phyloP scores from a whole-genome alignment of 2,113 vertebrate genomes.

The Atrichornis clamosus region DNA sequence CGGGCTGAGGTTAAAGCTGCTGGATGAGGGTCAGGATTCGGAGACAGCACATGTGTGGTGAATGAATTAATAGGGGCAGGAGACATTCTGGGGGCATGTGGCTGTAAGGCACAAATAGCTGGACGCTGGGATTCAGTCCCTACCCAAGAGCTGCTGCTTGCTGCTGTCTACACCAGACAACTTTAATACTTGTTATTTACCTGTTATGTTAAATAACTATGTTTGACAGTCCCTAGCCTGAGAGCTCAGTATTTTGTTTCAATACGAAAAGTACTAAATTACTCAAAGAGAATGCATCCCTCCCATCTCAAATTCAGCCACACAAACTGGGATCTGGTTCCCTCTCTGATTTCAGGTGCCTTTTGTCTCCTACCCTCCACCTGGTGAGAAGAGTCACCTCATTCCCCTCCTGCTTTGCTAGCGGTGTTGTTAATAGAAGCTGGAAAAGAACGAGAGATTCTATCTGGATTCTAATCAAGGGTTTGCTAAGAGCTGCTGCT shows the following conservation, averaged over 20 bases:
- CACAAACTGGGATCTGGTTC: background rate
- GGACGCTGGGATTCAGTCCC: background rate
- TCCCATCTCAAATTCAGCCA: background rate
- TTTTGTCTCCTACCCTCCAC: background rate
- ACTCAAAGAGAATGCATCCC: background rate
- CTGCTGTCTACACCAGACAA: background rate
- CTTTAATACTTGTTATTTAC: background rate
- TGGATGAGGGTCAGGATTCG: background rate
- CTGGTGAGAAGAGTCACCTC: background rate
- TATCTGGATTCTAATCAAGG: background rate
- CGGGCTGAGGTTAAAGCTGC: background rate
- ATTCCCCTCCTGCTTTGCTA: background rate
- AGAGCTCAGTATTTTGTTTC: background rate
- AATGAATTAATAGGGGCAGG: background rate
- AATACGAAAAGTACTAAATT: background rate
- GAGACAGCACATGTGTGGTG: background rate
- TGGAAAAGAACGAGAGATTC: background rate
- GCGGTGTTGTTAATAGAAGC: background rate
- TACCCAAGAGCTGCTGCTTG: background rate
- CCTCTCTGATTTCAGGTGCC: background rate
- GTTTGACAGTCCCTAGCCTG: background rate
- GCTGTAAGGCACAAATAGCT: background rate
- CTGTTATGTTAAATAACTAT: background rate
- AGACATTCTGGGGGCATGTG: background rate
- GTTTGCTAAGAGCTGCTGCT: background rate